Evolutionary conservation across 1,140 invertebrate genomes (phyloP).

Genomic region (Thaumetopoea pityocampa): DNA sequence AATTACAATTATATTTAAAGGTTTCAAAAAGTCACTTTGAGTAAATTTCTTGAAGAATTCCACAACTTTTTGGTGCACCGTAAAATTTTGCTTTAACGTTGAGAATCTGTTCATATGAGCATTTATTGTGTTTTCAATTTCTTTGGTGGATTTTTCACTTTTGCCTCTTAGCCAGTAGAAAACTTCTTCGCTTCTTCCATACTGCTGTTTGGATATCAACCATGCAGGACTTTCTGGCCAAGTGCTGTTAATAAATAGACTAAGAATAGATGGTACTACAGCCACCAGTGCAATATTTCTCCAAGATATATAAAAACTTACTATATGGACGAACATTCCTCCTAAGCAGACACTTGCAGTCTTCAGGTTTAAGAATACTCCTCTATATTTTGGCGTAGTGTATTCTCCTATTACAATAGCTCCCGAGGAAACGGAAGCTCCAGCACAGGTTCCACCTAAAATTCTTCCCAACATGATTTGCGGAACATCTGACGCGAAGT

Average conservation of each 20-base stretch:
- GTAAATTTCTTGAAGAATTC: constrained; percentile 46
- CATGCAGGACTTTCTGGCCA: constrained; percentile 60
- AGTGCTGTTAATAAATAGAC: constrained; percentile 34
- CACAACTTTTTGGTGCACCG: constrained; percentile 4
- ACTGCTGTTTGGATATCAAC: constrained; percentile 39
- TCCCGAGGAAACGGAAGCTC: constrained; percentile 44
- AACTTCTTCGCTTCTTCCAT: constrained; percentile 33
- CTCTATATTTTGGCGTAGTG: constrained; percentile 43
- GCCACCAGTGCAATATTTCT: constrained; percentile 40
- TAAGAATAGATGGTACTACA: constrained; percentile 27
- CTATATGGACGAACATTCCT: constrained; percentile 37
- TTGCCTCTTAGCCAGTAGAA: constrained; percentile 51
- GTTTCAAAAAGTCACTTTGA: constrained; percentile 46
- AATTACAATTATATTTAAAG: constrained; percentile 37
- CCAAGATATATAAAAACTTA: constrained; percentile 42
- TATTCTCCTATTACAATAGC: constrained; percentile 59
- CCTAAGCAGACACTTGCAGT: constrained; percentile 48
- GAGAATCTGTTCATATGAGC: constrained; percentile 33
- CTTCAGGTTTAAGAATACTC: constrained; percentile 57
- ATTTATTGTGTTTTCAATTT: constrained; percentile 38
- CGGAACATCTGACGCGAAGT: constrained; percentile 32
- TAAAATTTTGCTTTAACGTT: constrained; percentile 3
- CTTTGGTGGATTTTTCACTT: constrained; percentile 25
- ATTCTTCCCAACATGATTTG: constrained; percentile 39
- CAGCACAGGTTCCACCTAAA: constrained; percentile 38